A percentile compares a stretch with the other conserved stretches of the same genome.
Evolutionary conservation across 2,113 vertebrate species (phyloP).

Genomic region (Microcebus jonahi): DNA sequence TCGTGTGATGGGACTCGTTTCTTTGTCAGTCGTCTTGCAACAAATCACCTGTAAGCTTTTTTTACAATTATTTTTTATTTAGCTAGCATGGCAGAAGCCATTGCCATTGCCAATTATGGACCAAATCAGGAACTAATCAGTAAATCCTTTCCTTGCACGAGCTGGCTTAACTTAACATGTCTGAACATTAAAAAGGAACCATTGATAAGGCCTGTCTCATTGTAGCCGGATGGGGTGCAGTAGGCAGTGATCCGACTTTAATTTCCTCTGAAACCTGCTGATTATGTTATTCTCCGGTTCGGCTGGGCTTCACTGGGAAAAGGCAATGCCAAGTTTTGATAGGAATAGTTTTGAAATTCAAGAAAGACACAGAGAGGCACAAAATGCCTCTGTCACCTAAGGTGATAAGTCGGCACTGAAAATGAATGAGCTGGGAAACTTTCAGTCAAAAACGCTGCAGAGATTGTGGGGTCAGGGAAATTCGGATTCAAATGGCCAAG

Average conservation of each 20-base stretch:
- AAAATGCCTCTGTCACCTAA: conserved; percentile 56
- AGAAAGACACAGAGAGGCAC: conserved; percentile 53
- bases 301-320: conserved; percentile 60
- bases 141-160: conserved; percentile 83
- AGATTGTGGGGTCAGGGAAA: conserved; percentile 56
- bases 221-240: conserved; percentile 68
- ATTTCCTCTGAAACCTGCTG: conserved; percentile 80
- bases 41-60: conserved; percentile 77
- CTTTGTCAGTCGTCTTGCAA: conserved; percentile 81
- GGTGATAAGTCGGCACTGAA: conserved; percentile 56
- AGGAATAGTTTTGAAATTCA: conserved; percentile 60
- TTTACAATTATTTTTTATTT: conserved; percentile 66
- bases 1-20: conserved; percentile 66
- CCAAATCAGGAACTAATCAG: conserved; percentile 86
- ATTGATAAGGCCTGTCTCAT: conserved; percentile 81
- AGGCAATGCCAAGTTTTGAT: conserved; percentile 69
- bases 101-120: conserved; percentile 81
- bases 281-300: conserved; percentile 71
- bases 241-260: conserved; percentile 78
- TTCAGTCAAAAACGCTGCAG: conserved; percentile 40
- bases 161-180: conserved; percentile 81
- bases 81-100: conserved; percentile 82
- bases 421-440: conserved; percentile 33
- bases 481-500: conserved; percentile 61
- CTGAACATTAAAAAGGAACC: conserved; percentile 80